Conservation (phyloP, 2,113 vertebrate species). For the Periophthalmodon schlosseri region DNA sequence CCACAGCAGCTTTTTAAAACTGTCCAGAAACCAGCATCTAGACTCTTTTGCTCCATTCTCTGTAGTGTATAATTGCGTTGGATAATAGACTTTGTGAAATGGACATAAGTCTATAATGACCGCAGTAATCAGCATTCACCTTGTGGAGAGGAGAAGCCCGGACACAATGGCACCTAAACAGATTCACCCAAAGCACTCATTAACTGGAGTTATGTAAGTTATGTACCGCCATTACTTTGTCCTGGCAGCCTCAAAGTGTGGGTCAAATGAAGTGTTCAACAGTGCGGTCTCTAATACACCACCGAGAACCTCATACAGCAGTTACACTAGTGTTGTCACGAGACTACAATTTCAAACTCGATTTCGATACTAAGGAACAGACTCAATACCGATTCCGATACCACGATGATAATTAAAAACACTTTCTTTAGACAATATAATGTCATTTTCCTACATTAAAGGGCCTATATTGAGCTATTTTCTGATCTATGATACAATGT, state of each 20-base stretch:
- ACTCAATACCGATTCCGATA: too few relatives aligned
- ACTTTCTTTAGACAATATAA: too few relatives aligned
- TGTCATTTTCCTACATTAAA: too few relatives aligned
- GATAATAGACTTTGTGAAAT: not conserved
- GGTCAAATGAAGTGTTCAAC: not conserved
- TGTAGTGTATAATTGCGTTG: not conserved
- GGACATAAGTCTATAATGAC: not conserved
- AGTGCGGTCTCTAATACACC: not conserved
- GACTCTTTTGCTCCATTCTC: not conserved
- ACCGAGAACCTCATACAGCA: too few relatives aligned
- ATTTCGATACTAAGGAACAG: too few relatives aligned
- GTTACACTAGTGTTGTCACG: too few relatives aligned
- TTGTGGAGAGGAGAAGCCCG: not conserved
- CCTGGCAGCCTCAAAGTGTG: not conserved
- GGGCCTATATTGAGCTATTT: too few relatives aligned
- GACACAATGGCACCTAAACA: not conserved
- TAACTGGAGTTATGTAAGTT: not conserved
- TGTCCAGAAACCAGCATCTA: not conserved
- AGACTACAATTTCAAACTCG: too few relatives aligned
- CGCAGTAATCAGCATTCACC: not conserved
- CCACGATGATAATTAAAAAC: too few relatives aligned
- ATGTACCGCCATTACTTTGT: not conserved
- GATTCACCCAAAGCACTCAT: not conserved
- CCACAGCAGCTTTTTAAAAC: not conserved
- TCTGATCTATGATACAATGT: too few relatives aligned